A percentile compares a stretch with the other conserved stretches of the same genome.
Evolutionary conservation across 1,140 invertebrate species (phyloP).

Genomic region (Spodoptera litura): DNA sequence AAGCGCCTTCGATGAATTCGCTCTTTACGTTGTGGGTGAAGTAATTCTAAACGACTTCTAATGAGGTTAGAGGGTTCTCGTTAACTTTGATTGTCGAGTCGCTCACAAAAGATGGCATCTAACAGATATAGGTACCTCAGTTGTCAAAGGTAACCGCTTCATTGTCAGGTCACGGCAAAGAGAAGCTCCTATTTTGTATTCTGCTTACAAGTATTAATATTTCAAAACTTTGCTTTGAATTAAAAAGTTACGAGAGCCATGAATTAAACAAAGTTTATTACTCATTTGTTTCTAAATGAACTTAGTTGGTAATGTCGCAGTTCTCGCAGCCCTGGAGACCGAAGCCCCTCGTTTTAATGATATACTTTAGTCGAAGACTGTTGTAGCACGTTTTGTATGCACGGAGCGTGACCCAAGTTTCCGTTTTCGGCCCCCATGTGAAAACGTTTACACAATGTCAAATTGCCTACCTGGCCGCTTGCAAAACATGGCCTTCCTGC

Average conservation of each 20-base stretch:
- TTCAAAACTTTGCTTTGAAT: slow-evolving; percentile 20
- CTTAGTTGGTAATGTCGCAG: slow-evolving; percentile 35
- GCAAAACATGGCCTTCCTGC: slow-evolving; percentile 66
- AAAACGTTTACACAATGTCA: slow-evolving; percentile 77
- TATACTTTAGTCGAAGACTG: slow-evolving; percentile 40
- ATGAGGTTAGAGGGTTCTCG: slow-evolving; percentile 9
- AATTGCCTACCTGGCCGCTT: slow-evolving; percentile 67
- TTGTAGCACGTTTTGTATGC: slow-evolving; percentile 62
- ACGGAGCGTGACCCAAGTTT: slow-evolving; percentile 71
- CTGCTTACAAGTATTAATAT: slow-evolving; percentile 23
- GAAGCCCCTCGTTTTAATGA: slow-evolving; percentile 37
- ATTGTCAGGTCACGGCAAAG: not conserved
- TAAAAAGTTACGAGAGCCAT: slow-evolving; percentile 35
- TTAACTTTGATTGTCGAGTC: slow-evolving; percentile 7
- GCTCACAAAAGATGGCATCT: not conserved
- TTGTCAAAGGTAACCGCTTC: slow-evolving; percentile 20
- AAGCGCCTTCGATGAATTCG: not conserved
- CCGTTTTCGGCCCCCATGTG: slow-evolving; percentile 73
- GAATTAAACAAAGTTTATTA: slow-evolving; percentile 26
- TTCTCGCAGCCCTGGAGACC: slow-evolving; percentile 6
- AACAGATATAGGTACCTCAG: not conserved
- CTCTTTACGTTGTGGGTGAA: slow-evolving; percentile 1
- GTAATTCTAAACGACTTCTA: slow-evolving; percentile 22
- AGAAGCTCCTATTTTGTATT: slow-evolving; percentile 10
- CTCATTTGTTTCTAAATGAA: slow-evolving; percentile 42